Evolutionary conservation across 2,797 vertebrate genomes (phyloP).

Genomic region (Lepilemur septentrionalis): DNA sequence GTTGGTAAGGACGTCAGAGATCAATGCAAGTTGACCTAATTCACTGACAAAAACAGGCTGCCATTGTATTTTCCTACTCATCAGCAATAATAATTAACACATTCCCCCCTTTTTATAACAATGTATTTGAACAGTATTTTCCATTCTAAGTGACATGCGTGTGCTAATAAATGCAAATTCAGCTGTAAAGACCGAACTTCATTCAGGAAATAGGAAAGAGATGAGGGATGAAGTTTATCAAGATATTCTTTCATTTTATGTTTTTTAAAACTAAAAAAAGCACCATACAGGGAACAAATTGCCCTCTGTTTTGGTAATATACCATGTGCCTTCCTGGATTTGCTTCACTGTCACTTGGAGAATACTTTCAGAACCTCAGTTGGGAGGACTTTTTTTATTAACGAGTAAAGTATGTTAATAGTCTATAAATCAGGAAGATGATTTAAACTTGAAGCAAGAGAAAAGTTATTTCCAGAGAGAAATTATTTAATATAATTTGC

Average conservation of each 20-base stretch:
- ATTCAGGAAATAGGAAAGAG: not conserved
- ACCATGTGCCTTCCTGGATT: not conserved
- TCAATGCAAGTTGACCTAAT: not conserved
- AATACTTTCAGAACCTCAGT: not conserved
- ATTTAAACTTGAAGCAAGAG: not conserved
- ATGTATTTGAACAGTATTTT: not conserved
- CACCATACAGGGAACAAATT: not conserved
- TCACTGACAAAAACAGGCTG: not conserved
- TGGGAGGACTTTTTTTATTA: not conserved
- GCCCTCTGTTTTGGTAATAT: not conserved
- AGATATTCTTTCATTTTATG: not conserved
- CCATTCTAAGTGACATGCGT: not conserved
- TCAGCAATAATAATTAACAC: not conserved
- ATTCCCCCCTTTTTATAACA: not conserved
- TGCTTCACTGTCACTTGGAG: not conserved
- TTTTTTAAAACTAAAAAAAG: not conserved
- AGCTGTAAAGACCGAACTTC: not conserved
- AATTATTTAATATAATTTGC: not conserved
- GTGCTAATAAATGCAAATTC: not conserved
- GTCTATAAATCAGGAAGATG: not conserved
- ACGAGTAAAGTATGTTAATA: not conserved
- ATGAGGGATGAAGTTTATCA: not conserved
- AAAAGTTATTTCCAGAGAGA: constrained; percentile 3
- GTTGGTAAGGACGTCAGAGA: not conserved
- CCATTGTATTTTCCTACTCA: not conserved